Evolutionary conservation across 1,140 invertebrate genomes (phyloP).

Genomic region (Trinorchestia longiramus): DNA sequence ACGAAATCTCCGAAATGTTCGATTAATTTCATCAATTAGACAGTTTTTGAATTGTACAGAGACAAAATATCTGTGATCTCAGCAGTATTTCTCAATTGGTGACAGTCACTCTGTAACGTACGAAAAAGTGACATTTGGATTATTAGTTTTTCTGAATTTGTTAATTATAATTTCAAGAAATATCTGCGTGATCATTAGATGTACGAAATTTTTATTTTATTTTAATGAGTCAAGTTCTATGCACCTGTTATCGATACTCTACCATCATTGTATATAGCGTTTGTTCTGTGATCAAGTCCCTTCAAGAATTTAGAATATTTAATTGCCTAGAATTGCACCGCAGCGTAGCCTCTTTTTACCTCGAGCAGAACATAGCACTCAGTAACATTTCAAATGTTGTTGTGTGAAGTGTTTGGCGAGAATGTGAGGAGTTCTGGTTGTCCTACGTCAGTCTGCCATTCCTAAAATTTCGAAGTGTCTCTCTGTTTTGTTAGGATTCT

Average conservation of each 20-base stretch:
- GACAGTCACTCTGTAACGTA: background rate
- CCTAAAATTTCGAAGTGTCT: background rate
- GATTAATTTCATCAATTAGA: constrained; percentile 27
- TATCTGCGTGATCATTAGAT: background rate
- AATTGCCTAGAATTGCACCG: background rate
- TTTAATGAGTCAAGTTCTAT: background rate
- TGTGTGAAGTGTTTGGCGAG: constrained; percentile 4
- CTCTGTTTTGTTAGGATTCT: constrained; percentile 10
- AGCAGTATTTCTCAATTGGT: background rate
- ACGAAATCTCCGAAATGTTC: constrained; percentile 56
- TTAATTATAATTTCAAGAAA: background rate
- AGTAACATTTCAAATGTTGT: background rate
- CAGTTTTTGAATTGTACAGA: background rate
- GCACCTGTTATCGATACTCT: background rate
- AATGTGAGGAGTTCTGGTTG: constrained; percentile 44
- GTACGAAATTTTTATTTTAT: background rate
- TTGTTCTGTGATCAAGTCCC: constrained; percentile 45
- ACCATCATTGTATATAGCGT: constrained; percentile 7
- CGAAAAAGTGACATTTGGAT: background rate
- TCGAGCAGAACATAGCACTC: background rate
- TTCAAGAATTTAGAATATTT: background rate
- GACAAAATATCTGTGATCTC: constrained; percentile 10
- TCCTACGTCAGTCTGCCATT: background rate
- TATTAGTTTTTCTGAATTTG: background rate
- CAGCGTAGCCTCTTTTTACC: constrained; percentile 8